Evolutionary conservation across 2,888 invertebrate genomes (phyloP), one percentile per base, ranked within the genome.

Genomic region (Furcula furcula): DNA sequence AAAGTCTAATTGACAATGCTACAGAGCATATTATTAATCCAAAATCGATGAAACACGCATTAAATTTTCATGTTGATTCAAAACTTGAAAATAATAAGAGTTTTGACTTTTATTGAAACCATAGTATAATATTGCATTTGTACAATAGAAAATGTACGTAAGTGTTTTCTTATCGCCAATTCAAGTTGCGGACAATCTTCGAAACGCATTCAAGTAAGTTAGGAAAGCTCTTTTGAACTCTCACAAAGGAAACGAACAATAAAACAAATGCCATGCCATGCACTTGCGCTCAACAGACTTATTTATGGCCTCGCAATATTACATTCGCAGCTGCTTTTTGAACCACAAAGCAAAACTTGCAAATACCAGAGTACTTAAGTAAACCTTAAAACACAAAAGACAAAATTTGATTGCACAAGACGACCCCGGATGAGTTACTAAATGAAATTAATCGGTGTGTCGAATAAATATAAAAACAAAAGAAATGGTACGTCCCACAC

Each of bases 401-500:
- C 53, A 44, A 51, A 55, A 66, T 65, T 64, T 65, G 62, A 68
- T 72, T 67, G 56, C 57, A 59, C 55, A 67, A 68, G 50, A 64
- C 58, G 62, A 69, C 68, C 67, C 58, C 63, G 65, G 70, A 73
- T 67, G 58, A 58, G 50, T 65, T 66, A 72, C 71, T 76, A 74
- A 74, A 78, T 72, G 72, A 76, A 80, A 79, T 80, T 79, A 79
- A 81, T 80, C 76, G 71, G 75, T 69, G 68, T 74, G 70, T 70
- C 76, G 68, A 55, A 82, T 76, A n/a, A 56, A 78, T 79, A 78
- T 74, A 70, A 82, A 83, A 78, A 78, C 73, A 79, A 82, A 78
- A 76, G 77, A 57, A 74, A 76, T 72, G 68, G 76, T 82, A 77
- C 78, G 81, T 82, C 82, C 84, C 82, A 82, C 76, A 83, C 76